phyloP scores from a whole-genome alignment of 2,797 vertebrate species.

The Epinephelus coioides region DNA sequence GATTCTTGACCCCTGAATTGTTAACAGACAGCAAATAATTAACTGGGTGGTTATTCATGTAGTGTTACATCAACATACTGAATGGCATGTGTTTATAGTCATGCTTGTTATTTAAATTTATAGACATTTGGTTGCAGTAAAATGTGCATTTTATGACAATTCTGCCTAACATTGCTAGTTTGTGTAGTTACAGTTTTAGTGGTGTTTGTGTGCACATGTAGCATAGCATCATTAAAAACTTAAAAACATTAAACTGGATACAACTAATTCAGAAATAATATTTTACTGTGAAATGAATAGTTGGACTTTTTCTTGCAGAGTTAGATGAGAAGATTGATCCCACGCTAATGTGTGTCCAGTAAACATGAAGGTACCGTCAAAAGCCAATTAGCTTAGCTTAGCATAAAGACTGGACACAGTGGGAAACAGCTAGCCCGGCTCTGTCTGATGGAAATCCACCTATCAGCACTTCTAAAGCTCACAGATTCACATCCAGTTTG shows the following conservation, averaged over 20 bases:
- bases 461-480: neutral
- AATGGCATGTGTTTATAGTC: neutral
- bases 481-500: neutral
- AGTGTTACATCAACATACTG: constrained; percentile 4
- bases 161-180: neutral
- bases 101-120: constrained; percentile 18
- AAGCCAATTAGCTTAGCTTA: neutral
- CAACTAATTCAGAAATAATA: neutral
- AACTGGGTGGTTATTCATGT: constrained; percentile 15
- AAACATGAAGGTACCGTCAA: neutral
- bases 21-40: constrained; percentile 28
- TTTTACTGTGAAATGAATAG: neutral
- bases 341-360: neutral
- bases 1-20: constrained; percentile 39
- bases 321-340: too few species aligned
- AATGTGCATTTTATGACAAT: neutral
- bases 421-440: neutral
- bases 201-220: neutral
- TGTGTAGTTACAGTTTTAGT: too few species aligned
- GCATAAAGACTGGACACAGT: neutral
- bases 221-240: neutral
- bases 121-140: neutral
- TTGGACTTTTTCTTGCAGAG: too few species aligned
- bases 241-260: neutral
- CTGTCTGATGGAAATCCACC: neutral